These are phyloP conservation scores for Hylia prasina DNA, from an alignment of 2,113 vertebrate genomes.

Conservation along the genomic window DNA sequence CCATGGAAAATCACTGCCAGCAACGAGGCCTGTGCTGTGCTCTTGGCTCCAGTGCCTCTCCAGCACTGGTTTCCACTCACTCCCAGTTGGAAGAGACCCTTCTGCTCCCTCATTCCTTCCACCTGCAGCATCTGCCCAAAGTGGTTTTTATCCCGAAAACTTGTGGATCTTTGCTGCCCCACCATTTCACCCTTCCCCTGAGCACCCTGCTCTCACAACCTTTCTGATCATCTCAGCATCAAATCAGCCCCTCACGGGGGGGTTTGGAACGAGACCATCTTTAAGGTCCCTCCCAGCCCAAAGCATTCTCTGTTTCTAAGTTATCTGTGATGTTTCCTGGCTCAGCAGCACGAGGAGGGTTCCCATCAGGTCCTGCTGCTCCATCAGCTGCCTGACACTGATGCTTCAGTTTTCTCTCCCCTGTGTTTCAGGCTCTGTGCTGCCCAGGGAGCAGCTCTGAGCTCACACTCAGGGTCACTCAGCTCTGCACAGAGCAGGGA, in stretches of 20 bases:
- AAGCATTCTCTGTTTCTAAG: neutral
- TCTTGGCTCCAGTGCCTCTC: neutral
- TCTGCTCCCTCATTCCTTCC: accelerated
- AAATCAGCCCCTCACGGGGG: neutral
- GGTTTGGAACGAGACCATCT: neutral
- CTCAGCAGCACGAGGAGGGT: neutral
- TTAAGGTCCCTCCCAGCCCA: neutral
- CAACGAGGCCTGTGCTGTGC: neutral
- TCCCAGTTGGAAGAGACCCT: neutral
- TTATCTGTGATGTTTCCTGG: accelerated
- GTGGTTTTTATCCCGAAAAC: neutral
- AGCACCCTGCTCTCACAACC: accelerated
- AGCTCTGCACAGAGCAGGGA: neutral
- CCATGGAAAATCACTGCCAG: neutral
- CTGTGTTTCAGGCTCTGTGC: neutral
- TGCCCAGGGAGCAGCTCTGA: neutral
- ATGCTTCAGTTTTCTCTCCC: neutral
- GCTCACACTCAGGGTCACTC: neutral
- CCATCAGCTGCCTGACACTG: neutral
- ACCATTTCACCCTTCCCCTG: neutral
- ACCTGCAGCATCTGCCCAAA: neutral
- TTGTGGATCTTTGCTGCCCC: neutral
- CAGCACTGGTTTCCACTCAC: neutral
- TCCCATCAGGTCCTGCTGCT: neutral
- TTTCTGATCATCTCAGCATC: accelerated